Evolutionary conservation across 1,140 invertebrate species (phyloP), one percentile per base, ranked within the genome.

Genomic region (Carcinoscorpius rotundicauda): DNA sequence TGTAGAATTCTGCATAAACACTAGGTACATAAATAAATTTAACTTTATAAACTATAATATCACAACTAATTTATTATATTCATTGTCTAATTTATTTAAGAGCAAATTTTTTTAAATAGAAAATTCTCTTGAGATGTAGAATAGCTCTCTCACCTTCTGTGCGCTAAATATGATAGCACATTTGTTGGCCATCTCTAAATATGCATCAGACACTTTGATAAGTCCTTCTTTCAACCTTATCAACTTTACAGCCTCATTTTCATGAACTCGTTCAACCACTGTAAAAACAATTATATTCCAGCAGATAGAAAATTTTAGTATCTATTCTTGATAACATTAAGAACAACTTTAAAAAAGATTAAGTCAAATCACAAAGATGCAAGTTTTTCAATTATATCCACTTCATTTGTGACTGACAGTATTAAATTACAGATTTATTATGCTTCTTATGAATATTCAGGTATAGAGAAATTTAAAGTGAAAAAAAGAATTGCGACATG

Each of bases 221-320:
- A 83, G 69, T 1, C 81, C 80, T 70, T 81, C 78, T 65, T 81
- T 81, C 4, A 82, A 64, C 9, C 81, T 69, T 6, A 82, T 80
- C 66, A 82, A 71, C 70, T 83, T 83, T 0, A 81, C 74, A n/a
- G 77, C 77, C 75, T 83, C 81, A 72, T 81, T 81, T 70, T 83
- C 81, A 60, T 76, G 72, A 11, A 78, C 69, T 61, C 77, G 73
- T 64, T 82, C 79, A 58, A 75, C 75, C 64, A 82, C 81, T 82
- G 72, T 53, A 73, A 74, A 11, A 51, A 57, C 56, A 65, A 64
- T 64, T 58, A 52, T 53, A 58, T 5, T 60, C 4, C 49, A 8
- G 29, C 8, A 57, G 51, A 50, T 50, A 58, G 29, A 29, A 29
- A 29, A 29, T 29, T 29, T 29, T 29, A 29, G 29, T 29, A 29